Evolutionary conservation across 1,140 invertebrate species (phyloP).

Genomic region (Ephestia elutella): DNA sequence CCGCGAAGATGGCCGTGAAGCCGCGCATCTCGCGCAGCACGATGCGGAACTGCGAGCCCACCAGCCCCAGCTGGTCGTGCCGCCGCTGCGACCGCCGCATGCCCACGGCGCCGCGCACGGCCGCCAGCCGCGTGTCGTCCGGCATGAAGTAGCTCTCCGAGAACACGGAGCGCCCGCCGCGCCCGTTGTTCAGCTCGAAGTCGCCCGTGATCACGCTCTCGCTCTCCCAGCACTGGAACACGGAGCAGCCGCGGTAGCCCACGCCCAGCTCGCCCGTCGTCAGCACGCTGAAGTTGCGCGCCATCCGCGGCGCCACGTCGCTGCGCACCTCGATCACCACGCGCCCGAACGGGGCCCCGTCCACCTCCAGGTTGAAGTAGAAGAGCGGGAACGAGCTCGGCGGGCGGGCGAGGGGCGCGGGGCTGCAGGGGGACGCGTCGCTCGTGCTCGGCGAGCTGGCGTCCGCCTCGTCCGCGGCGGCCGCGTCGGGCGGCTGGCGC

Average conservation of each 20-base stretch:
- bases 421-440: conserved; percentile 18
- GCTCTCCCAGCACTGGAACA: conserved; percentile 89
- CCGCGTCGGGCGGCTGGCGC: conserved; percentile 75
- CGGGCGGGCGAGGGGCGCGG: neutral
- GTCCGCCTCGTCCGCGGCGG: conserved; percentile 77
- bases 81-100: conserved; percentile 88
- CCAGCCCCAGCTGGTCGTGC: conserved; percentile 86
- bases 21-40: conserved; percentile 86
- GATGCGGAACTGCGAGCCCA: conserved; percentile 89
- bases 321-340: conserved; percentile 89
- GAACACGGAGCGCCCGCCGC: conserved; percentile 85
- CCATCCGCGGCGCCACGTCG: conserved; percentile 91
- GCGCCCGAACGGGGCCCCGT: conserved; percentile 80
- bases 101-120: conserved; percentile 84
- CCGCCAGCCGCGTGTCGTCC: conserved; percentile 86
- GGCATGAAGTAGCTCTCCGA: conserved; percentile 87
- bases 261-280: conserved; percentile 86
- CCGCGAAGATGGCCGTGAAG: conserved; percentile 89
- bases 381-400: conserved; percentile 76
- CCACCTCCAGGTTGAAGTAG: conserved; percentile 85
- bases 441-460: conserved; percentile 35
- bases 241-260: conserved; percentile 85
- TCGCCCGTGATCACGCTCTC: conserved; percentile 88
- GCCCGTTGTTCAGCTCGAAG: conserved; percentile 87
- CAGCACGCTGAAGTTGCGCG: conserved; percentile 89